Percentiles rank a stretch among this genome's conserved stretches.
These are phyloP conservation scores for Laterallus jamaicensis DNA, from an alignment of 2,113 vertebrate genomes.

Conservation along the genomic window DNA sequence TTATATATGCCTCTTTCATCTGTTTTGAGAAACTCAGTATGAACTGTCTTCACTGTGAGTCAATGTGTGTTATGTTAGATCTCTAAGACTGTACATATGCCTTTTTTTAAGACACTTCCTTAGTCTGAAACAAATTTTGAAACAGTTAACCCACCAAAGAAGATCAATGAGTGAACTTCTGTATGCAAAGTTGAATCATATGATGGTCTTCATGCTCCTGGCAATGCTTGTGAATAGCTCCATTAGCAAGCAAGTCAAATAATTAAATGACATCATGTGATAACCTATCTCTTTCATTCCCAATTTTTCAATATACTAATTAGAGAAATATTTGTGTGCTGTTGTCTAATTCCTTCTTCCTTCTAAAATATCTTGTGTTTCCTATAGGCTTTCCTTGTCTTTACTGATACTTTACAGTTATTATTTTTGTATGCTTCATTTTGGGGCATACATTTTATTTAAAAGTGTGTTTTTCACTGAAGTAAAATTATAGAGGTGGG, in stretches of 20 bases:
- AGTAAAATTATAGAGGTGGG: neutral
- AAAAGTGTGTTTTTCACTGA: neutral
- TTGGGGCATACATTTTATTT: neutral
- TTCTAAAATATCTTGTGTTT: slow-evolving; percentile 7
- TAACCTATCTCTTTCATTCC: slow-evolving; percentile 34
- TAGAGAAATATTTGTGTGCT: slow-evolving; percentile 50
- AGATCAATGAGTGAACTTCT: slow-evolving; percentile 59
- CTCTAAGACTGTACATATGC: neutral
- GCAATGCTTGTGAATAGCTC: slow-evolving; percentile 46
- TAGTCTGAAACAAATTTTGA: slow-evolving; percentile 51
- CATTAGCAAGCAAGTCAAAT: slow-evolving; percentile 57
- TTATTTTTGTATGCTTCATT: neutral
- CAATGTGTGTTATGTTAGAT: neutral
- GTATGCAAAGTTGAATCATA: slow-evolving; percentile 43
- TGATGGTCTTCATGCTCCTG: slow-evolving; percentile 45
- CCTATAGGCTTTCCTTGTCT: slow-evolving; percentile 12
- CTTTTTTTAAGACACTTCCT: neutral
- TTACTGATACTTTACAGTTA: neutral
- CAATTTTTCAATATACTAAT: slow-evolving; percentile 57
- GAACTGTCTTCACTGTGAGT: neutral
- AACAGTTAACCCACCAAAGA: slow-evolving; percentile 59
- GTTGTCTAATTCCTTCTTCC: slow-evolving; percentile 20
- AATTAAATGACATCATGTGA: slow-evolving; percentile 59
- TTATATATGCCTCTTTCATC: neutral
- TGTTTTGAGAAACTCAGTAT: neutral